phyloP scores from a whole-genome alignment of 2,797 vertebrate species.

The Sebastes itinus region DNA sequence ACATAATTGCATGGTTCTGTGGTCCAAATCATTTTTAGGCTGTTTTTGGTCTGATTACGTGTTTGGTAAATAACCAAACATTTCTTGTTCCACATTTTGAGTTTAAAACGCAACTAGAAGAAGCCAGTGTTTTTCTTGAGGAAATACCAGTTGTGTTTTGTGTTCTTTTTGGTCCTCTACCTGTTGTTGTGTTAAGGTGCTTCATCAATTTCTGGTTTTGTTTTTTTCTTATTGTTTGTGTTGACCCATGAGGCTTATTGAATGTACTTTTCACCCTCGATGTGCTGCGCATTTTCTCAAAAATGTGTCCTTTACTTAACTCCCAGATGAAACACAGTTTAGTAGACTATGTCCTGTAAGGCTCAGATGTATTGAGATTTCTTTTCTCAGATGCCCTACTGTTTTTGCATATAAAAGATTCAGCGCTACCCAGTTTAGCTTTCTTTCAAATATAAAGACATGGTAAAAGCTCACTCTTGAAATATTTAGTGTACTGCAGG shows the following conservation, averaged over 20 bases:
- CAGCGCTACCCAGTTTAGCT: constrained; percentile 24
- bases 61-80: not conserved
- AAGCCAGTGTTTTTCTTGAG: not conserved
- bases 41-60: not conserved
- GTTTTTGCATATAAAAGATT: constrained; percentile 43
- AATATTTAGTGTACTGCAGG: constrained; percentile 41
- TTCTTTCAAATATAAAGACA: constrained; percentile 27
- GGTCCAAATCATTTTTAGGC: not conserved
- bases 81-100: not conserved
- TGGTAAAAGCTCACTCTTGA: constrained; percentile 36
- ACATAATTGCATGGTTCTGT: constrained; percentile 3
- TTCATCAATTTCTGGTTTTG: not conserved
- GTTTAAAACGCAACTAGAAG: not conserved
- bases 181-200: not conserved
- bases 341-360: not conserved
- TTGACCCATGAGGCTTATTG: not conserved
- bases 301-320: not conserved
- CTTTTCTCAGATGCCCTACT: constrained; percentile 6
- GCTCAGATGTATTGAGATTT: not conserved
- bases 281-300: not conserved
- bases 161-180: not conserved
- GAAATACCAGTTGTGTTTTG: not conserved
- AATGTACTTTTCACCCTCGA: not conserved
- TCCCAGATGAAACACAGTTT: not conserved
- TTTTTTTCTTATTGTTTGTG: not conserved